phyloP scores from a whole-genome alignment of 2,797 vertebrate species.

The Streptopelia turtur region DNA sequence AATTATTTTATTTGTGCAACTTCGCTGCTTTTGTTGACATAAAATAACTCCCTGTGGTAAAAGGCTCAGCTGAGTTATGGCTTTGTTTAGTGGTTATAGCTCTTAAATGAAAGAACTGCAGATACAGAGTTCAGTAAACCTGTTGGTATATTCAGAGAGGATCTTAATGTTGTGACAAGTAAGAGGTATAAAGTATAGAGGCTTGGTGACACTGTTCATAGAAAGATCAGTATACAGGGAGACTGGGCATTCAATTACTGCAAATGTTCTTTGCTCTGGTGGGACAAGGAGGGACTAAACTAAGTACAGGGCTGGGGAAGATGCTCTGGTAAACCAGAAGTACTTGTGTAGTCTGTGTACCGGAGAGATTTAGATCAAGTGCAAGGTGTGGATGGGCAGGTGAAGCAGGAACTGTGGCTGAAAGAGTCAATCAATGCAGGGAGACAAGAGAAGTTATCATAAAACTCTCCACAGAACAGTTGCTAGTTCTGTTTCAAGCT shows the following conservation, averaged over 20 bases:
- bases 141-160: neutral
- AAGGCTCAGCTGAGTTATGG: neutral
- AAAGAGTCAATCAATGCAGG: neutral
- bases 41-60: neutral
- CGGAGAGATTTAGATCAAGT: neutral
- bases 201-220: neutral
- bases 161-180: accelerated
- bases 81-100: neutral
- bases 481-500: neutral
- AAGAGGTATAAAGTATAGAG: neutral
- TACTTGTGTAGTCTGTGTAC: accelerated
- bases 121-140: accelerated
- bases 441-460: neutral
- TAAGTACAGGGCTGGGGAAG: neutral
- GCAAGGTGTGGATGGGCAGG: neutral
- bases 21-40: neutral
- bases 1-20: neutral
- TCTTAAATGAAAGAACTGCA: neutral
- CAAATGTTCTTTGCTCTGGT: neutral
- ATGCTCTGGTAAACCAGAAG: neutral
- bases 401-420: neutral
- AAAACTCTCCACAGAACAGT: neutral
- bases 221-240: neutral
- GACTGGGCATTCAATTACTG: neutral
- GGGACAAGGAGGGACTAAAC: neutral